Evolutionary conservation across 2,797 vertebrate genomes (phyloP), one percentile per base, ranked within the genome.

Genomic region (Hoplostethus atlanticus): DNA sequence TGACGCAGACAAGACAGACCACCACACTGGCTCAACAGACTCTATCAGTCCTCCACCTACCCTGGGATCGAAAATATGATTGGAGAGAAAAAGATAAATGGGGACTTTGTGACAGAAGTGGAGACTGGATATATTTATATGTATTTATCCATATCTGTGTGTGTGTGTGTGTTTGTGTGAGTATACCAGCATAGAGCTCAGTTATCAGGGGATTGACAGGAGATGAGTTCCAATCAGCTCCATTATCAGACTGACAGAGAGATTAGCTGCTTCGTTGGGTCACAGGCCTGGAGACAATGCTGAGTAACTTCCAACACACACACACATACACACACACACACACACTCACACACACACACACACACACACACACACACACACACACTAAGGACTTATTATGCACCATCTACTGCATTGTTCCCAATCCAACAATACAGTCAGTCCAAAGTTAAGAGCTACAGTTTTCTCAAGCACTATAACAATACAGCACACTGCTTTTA

Each of bases 351-450:
- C n/a, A 31, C n/a, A 57, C 3, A 54, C 48, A 52, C 50, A 31
- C 31, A 53, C 10, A 56, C 6, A 52, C 63, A 59, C 57, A 42
- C 58, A 47, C 52, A 16, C 16, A n/a, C 25, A 48, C n/a, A n/a
- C 48, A 30, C 64, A 40, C 1, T 16, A 53, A 9, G 48, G 17
- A n/a, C 21, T 55, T 56, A 64, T 57, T 54, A 15, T 50, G 13
- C 2, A 61, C 71, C 48, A 61, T 73, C 55, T 38, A 48, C 59
- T 61, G 50, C 51, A 54, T 38, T 52, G 36, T 55, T 73, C 48
- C 36, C 46, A 28, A 58, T 16, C 34, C 34, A 44, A 63, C 52
- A 64, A 17, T 9, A 47, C 36, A 53, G 4, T 17, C 52, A 61
- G 28, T 48, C 64, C 48, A 34, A 30, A 52, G 21, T 58, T 71